A percentile compares a stretch with the other conserved stretches of the same genome.
Evolutionary conservation across 2,113 vertebrate species (phyloP).

Genomic region (Stercorarius parasiticus): DNA sequence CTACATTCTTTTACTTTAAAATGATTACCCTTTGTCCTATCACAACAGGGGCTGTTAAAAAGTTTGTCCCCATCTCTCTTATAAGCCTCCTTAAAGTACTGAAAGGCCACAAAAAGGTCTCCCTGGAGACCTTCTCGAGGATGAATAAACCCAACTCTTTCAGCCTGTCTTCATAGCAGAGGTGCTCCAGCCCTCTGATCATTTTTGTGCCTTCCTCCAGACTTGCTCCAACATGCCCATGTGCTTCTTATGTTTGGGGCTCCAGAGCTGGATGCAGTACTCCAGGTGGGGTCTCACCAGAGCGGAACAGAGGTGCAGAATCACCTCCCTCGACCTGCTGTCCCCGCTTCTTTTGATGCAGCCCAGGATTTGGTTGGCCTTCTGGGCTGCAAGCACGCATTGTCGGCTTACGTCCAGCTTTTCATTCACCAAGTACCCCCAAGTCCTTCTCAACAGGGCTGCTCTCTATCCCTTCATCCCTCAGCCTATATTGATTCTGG

Average conservation of each 20-base stretch:
- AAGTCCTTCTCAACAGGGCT: background rate
- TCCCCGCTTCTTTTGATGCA: background rate
- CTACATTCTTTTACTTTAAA: background rate
- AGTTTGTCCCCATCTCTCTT: background rate
- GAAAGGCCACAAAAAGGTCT: background rate
- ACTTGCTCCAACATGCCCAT: background rate
- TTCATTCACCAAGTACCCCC: too few relatives aligned
- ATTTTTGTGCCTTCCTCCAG: background rate
- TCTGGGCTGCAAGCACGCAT: background rate
- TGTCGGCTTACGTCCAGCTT: background rate
- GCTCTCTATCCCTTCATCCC: background rate
- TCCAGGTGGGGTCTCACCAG: background rate
- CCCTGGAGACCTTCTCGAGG: background rate
- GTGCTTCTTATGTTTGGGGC: background rate
- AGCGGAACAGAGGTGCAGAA: background rate
- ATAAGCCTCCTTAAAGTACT: background rate
- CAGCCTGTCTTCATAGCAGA: background rate
- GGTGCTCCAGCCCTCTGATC: background rate
- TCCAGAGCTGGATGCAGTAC: background rate
- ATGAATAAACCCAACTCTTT: background rate
- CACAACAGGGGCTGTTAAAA: background rate
- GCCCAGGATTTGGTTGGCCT: background rate
- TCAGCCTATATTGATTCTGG: background rate
- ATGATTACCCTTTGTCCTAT: background rate
- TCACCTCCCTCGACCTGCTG: background rate